phyloP scores from a whole-genome alignment of 2,797 vertebrate genomes.

The Coreius guichenoti region DNA sequence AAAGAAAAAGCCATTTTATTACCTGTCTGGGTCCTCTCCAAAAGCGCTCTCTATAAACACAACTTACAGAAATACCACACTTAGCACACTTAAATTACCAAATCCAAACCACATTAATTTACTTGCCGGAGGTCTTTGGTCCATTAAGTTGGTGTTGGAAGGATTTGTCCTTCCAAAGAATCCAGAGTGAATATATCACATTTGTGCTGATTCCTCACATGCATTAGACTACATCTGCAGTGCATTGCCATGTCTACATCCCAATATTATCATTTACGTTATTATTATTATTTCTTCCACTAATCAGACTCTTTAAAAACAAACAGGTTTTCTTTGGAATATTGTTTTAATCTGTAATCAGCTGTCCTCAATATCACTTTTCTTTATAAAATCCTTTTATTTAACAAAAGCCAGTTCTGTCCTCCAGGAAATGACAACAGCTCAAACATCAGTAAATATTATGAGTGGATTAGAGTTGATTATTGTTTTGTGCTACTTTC shows the following conservation, averaged over 20 bases:
- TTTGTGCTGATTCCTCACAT: conserved; percentile 1
- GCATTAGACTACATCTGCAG: neutral
- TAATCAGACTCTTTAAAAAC: neutral
- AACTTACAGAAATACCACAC: conserved; percentile 40
- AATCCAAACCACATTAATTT: conserved; percentile 11
- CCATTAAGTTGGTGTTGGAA: conserved; percentile 28
- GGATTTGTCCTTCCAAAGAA: conserved; percentile 41
- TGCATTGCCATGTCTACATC: neutral
- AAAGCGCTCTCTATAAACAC: conserved; percentile 39
- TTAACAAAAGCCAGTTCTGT: neutral
- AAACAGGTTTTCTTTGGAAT: neutral
- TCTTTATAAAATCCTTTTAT: neutral
- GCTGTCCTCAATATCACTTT: neutral
- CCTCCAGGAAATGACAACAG: neutral
- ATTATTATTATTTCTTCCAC: neutral
- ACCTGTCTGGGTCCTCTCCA: conserved; percentile 16
- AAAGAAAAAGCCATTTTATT: conserved; percentile 34
- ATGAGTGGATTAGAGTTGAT: neutral
- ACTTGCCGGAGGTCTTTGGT: conserved; percentile 1
- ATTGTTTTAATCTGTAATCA: neutral
- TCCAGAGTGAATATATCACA: conserved; percentile 3
- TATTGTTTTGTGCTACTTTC: neutral
- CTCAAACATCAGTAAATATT: neutral
- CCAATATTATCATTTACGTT: neutral
- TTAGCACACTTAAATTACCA: neutral